phyloP scores from a whole-genome alignment of 2,113 vertebrate genomes.

The Coptodon bakossiorum region DNA sequence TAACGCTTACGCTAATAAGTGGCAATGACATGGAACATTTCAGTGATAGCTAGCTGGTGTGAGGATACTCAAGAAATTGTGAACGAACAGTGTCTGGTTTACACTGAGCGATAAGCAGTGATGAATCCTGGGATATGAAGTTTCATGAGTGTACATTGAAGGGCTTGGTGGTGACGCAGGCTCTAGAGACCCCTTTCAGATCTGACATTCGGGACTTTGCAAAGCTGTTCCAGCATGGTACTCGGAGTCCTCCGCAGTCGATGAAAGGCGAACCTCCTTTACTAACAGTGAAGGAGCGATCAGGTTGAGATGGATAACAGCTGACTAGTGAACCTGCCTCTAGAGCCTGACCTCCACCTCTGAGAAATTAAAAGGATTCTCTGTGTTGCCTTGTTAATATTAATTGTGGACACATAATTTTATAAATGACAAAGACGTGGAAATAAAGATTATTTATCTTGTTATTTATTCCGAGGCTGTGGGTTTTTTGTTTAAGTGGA shows the following conservation, averaged over 20 bases:
- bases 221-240: background rate
- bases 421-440: conserved; percentile 74
- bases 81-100: conserved; percentile 61
- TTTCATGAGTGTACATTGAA: conserved; percentile 63
- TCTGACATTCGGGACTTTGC: background rate
- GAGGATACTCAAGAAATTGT: conserved; percentile 46
- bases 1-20: conserved; percentile 35
- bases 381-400: conserved; percentile 79
- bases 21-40: conserved; percentile 42
- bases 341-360: conserved; percentile 63
- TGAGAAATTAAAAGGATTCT: conserved; percentile 66
- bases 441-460: conserved; percentile 86
- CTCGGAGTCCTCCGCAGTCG: background rate
- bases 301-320: background rate
- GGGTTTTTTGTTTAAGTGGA: background rate
- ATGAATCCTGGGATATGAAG: conserved; percentile 64
- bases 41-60: conserved; percentile 36
- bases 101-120: conserved; percentile 57
- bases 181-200: conserved; percentile 49
- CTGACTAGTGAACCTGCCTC: conserved; percentile 23
- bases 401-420: conserved; percentile 78
- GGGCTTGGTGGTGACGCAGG: conserved; percentile 57
- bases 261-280: background rate
- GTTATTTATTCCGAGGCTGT: conserved; percentile 70
- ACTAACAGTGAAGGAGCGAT: background rate